Evolutionary conservation across 2,113 vertebrate genomes (phyloP).

Genomic region (Ariopsis seemanni): DNA sequence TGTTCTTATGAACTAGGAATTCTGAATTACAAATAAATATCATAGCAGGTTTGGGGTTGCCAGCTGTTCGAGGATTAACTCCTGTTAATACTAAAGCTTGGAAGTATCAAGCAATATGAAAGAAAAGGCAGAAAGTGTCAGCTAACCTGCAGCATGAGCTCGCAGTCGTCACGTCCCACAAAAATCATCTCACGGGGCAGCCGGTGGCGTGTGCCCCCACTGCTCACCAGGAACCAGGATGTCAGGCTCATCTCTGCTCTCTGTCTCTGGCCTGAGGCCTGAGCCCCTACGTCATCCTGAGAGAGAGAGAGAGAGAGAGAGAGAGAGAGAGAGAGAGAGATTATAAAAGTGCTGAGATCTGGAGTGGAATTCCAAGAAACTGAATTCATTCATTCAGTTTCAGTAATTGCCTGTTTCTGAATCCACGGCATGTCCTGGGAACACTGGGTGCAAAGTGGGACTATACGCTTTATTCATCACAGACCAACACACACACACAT

Average conservation of each 20-base stretch:
- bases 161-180: slow-evolving; percentile 97
- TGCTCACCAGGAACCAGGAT: slow-evolving; percentile 99
- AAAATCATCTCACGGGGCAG: slow-evolving; percentile 99
- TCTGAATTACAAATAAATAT: not conserved
- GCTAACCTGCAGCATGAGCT: slow-evolving; percentile 98
- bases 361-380: not conserved
- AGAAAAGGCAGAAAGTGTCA: not conserved
- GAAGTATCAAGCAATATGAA: not conserved
- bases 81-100: not conserved
- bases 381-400: not conserved
- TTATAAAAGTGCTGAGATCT: not conserved
- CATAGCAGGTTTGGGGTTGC: not conserved
- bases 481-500: not conserved
- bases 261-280: slow-evolving; percentile 60
- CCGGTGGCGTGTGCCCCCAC: slow-evolving; percentile 93
- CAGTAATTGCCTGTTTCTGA: not conserved
- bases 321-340: not conserved
- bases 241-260: slow-evolving; percentile 93
- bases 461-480: not conserved
- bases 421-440: not conserved
- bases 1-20: not conserved
- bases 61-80: not conserved
- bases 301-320: slow-evolving; percentile 4
- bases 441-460: not conserved
- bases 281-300: slow-evolving; percentile 82